Base-by-base conservation (phyloP, 2,797 vertebrate species). In the Macrochelys suwanniensis region DNA sequence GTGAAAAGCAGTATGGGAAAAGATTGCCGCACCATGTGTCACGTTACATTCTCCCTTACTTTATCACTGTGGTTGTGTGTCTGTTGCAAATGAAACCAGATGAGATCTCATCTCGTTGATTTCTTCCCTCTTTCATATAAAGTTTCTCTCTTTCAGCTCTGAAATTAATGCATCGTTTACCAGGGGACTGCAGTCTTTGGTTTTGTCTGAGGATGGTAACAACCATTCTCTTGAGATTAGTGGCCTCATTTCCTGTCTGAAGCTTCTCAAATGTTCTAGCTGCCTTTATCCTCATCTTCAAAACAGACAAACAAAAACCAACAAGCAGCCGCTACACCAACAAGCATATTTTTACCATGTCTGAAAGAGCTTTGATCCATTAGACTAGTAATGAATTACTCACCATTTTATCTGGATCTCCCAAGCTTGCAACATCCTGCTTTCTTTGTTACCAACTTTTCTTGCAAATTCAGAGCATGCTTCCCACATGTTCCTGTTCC, bases 11-110 rank as follows among this genome's bases (percentile, higher is more conserved):
- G 0, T 51, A 16, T 83, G 84, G 50, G 49, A 53, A 5, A n/a
- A 5, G 31, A 26, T 15, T 1, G 0, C 7, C 76, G 51, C 17
- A 25, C 31, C 0, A 0, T 3, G 31, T 57, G 17, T 68, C 17
- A 37, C n/a, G 61, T 49, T 28, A 5, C 0, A 0, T 65, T 19
- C 19, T 42, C 13, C 74, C 5, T 57, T 80, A 54, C 31, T 42
- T 71, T 82, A 76, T 51, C 31, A 0, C 74, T 31, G 49, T 71
- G 9, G 4, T 8, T 7, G 3, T 71, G 23, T 33, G 15, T 13
- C 61, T 88, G 28, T 31, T n/a, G 45, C 56, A 15, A 0, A 5
- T 25, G 82, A 83, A 91, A 81, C 0, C 0, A 76, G 23, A 45
- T 25, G 71, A 26, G 56, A 19, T 17, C 3, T 0, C 11, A 42